These are phyloP conservation scores for Amorpha juglandis DNA, from an alignment of 2,888 invertebrate genomes.

Conservation along the genomic window DNA sequence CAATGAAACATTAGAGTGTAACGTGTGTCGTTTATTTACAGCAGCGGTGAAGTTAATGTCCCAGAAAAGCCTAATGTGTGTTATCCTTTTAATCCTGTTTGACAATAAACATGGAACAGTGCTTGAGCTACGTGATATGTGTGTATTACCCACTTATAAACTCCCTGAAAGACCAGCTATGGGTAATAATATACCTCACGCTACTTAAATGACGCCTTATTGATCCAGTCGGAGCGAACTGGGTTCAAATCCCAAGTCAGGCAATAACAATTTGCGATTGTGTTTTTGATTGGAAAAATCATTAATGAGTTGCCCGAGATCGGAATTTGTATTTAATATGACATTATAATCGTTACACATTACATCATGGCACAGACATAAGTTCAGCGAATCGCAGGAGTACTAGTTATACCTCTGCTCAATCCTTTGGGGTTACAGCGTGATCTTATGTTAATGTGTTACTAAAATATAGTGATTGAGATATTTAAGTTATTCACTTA, in stretches of 20 bases:
- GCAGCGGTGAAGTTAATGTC: constrained; percentile 65
- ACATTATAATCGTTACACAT: too few species aligned
- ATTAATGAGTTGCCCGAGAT: too few species aligned
- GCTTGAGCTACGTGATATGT: constrained; percentile 52
- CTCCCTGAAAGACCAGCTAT: constrained; percentile 23
- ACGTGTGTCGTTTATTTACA: constrained; percentile 64
- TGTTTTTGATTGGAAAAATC: too few species aligned
- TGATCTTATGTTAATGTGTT: background rate
- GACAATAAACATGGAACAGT: constrained; percentile 64
- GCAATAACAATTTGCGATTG: too few species aligned
- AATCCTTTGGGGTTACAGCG: too few species aligned
- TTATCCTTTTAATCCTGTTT: constrained; percentile 68
- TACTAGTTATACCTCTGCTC: too few species aligned
- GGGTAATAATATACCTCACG: background rate
- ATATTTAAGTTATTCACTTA: background rate
- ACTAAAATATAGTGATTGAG: background rate
- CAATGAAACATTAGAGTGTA: constrained; percentile 63
- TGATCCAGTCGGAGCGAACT: too few species aligned
- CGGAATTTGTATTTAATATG: too few species aligned
- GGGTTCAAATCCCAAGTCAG: too few species aligned
- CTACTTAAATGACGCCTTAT: background rate
- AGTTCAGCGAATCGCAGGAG: background rate
- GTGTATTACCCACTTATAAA: constrained; percentile 58
- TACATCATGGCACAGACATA: background rate
- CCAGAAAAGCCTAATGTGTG: constrained; percentile 65